phyloP scores from a whole-genome alignment of 2,888 invertebrate species.

The Nomada fucata region DNA sequence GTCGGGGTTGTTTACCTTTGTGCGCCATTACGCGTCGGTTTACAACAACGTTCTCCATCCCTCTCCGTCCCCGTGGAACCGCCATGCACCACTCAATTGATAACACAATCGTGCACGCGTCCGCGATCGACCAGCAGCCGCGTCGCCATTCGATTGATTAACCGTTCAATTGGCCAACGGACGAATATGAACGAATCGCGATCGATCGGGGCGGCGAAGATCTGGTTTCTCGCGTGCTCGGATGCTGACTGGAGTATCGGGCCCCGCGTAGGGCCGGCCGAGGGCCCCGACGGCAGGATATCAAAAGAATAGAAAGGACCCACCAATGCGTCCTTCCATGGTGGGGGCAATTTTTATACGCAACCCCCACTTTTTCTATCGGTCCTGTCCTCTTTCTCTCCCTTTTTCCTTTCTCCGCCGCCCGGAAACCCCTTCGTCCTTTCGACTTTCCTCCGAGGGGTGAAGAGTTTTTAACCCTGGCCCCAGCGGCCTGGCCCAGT shows the following conservation, averaged over 20 bases:
- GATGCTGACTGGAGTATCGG: slow-evolving; percentile 81
- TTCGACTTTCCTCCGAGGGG: slow-evolving; percentile 70
- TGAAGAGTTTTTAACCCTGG: slow-evolving; percentile 77
- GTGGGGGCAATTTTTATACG: slow-evolving; percentile 79
- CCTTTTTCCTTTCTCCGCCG: slow-evolving; percentile 48
- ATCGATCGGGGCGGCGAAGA: slow-evolving; percentile 54
- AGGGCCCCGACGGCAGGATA: slow-evolving; percentile 81
- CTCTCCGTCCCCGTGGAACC: not conserved
- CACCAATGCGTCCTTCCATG: slow-evolving; percentile 57
- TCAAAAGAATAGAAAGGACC: slow-evolving; percentile 83
- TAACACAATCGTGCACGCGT: not conserved
- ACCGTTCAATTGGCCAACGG: slow-evolving; percentile 25
- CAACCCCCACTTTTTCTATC: slow-evolving; percentile 65
- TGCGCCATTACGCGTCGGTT: slow-evolving; percentile 62
- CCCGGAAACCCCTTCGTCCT: slow-evolving; percentile 57
- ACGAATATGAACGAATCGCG: slow-evolving; percentile 30
- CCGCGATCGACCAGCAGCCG: slow-evolving; percentile 12
- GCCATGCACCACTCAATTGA: slow-evolving; percentile 1
- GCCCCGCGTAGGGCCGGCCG: slow-evolving; percentile 63
- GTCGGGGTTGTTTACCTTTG: slow-evolving; percentile 58
- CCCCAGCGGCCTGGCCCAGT: slow-evolving; percentile 36
- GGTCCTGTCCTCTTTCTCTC: slow-evolving; percentile 31
- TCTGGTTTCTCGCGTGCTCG: slow-evolving; percentile 81
- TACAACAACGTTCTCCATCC: slow-evolving; percentile 33
- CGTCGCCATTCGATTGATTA: not conserved